These are phyloP conservation scores for Pyxicephalus adspersus DNA, from an alignment of 2,113 vertebrate genomes.

Conservation along the genomic window DNA sequence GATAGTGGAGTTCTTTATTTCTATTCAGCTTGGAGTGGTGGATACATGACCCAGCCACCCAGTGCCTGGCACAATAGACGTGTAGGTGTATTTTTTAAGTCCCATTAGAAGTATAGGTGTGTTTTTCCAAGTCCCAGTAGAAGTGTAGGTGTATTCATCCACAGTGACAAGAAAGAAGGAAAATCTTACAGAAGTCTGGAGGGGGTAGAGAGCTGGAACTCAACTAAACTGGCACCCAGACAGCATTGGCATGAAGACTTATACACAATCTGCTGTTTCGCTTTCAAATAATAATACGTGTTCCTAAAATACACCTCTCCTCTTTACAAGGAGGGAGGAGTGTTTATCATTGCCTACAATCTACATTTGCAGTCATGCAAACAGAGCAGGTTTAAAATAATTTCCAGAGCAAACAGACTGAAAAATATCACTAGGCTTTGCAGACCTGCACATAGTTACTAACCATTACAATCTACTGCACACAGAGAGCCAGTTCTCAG, in stretches of 20 bases:
- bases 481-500: too few species aligned
- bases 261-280: neutral
- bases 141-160: neutral
- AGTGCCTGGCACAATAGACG: neutral
- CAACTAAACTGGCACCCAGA: neutral
- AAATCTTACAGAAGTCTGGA: neutral
- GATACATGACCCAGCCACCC: neutral
- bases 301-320: neutral
- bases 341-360: neutral
- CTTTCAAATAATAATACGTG: neutral
- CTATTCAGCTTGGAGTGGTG: neutral
- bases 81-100: conserved; percentile 5
- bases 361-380: neutral
- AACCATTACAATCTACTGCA: neutral
- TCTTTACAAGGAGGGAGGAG: neutral
- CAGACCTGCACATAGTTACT: neutral
- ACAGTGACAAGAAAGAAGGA: neutral
- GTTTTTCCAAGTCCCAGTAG: too few species aligned
- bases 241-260: neutral
- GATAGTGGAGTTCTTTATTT: too few species aligned
- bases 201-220: neutral
- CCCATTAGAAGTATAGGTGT: too few species aligned
- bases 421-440: neutral
- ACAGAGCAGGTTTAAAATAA: neutral
- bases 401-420: neutral